Base-by-base conservation (phyloP, 23 tunicate genomes). In the Botrylloides violaceus region DNA sequence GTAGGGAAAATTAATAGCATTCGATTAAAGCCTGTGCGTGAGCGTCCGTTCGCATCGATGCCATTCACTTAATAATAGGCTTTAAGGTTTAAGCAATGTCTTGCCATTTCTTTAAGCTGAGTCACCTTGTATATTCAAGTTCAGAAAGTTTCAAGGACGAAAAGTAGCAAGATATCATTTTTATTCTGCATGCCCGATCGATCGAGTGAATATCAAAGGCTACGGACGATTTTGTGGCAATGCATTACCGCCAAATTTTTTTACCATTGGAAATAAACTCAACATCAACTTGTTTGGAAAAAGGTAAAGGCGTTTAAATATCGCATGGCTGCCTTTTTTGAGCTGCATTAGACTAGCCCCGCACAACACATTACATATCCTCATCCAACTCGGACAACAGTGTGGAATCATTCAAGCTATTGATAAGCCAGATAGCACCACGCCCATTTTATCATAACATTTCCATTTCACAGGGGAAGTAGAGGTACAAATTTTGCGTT, bases 151-250 rank as follows among this genome's bases (percentile, higher is more conserved):
- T 26, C 49, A 36, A 68, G 58, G 74, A 22, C 32, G 58, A 37
- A 24, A 36, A 24, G n/a, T 26, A 19, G 36, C 58, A 9, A 24
- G 29, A 6, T 68, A 6, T 43, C 36, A 68, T 30, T 68, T 68
- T 1, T 21, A 68, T 56, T 25, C 26, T n/a, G 37, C 43, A 4
- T 68, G 74, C 58, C 23, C 18, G 29, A 37, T 35, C 20, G 74
- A 68, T n/a, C 27, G 28, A 37, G 30, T 68, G 4, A 25, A 68
- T 9, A 37, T 68, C 29, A 4, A 39, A 5, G 74, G 58, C 4
- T 68, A 68, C 57, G 74, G 74, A 68, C 36, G 9, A 19, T 37
- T 68, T 37, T 68, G 74, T 43, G 74, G 74, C 23, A 68, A 43
- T 0, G 28, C 20, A 15, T 12, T 38, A 4, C 74, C 74, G 9